Evolutionary conservation across 2,888 invertebrate genomes (phyloP), one percentile per base, ranked within the genome.

Genomic region (Drosophila emarginata): DNA sequence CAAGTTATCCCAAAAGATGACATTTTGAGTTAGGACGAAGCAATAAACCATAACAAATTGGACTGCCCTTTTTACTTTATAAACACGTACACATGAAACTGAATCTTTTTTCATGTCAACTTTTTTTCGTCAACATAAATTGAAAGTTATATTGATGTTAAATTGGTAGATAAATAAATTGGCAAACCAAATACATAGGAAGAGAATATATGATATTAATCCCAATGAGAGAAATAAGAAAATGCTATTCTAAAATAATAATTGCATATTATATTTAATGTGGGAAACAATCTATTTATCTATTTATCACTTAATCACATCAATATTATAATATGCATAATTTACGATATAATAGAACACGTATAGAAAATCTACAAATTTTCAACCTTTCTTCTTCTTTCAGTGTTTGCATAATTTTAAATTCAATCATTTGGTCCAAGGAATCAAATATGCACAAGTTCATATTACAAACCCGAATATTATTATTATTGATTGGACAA

Each of bases 11-110:
- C 45, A 45, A 45, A 21, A 12, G 21, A 45, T 45, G 45, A 21
- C 45, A 45, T 45, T 45, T 45, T 45, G 45, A 45, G 45, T 45
- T 18, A 21, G 45, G 45, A 45, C 45, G 2, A 45, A 12, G 18
- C 45, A 45, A 21, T 45, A 21, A 45, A 45, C 45, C 45, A 45
- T 45, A 45, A 45, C 45, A 45, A 21, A 45, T 45, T 45, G 45
- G 21, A 21, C 21, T 45, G 45, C 6, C 45, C 45, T 21, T 45
- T 45, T 45, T 18, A 1, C 18, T 14, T 11, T 18, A 11, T 12
- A 9, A 9, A 45, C 18, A 21, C 11, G 11, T 21, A 45, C 12
- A 4, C 3, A 18, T 18, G 18, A 45, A 45, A 45, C 21, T 2
- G 21, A 45, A 45, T 11, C 18, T 45, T 9, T 2, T 7, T 32